Percentiles rank a stretch among this genome's conserved stretches.
Conservation (phyloP, 2,888 invertebrate species). For the Nipponacmea schrenckii region DNA sequence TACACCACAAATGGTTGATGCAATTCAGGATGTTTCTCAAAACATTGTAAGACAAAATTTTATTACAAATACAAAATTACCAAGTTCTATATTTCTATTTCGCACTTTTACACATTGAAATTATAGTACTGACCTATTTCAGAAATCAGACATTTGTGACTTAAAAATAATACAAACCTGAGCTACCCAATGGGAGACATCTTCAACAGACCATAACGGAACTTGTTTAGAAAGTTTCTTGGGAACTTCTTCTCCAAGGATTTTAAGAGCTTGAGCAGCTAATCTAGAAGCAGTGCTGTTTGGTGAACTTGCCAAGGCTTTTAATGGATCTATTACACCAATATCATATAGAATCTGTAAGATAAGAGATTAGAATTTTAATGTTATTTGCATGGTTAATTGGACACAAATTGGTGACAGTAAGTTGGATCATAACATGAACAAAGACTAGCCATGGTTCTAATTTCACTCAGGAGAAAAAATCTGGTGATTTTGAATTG, state of each 20-base stretch:
- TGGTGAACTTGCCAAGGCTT: conserved; percentile 95
- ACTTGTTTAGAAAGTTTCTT: conserved; percentile 98
- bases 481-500: no score
- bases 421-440: neutral
- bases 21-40: no score
- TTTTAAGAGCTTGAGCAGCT: conserved; percentile 73
- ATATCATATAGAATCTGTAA: conserved; percentile 86
- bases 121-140: no score
- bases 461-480: no score
- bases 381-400: neutral
- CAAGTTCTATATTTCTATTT: no score
- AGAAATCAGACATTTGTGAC: no score
- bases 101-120: no score
- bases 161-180: conserved; percentile 71
- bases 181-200: conserved; percentile 97
- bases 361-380: neutral
- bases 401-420: neutral
- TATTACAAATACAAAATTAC: no score
- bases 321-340: conserved; percentile 92
- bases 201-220: conserved; percentile 96
- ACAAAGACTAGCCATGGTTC: neutral
- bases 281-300: conserved; percentile 97
- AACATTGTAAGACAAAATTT: no score
- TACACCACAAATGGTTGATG: no score
- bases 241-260: conserved; percentile 96